Percentiles rank a stretch among this genome's conserved stretches.
phyloP scores from a whole-genome alignment of 2,797 vertebrate species.

The Diglossa cyanea region DNA sequence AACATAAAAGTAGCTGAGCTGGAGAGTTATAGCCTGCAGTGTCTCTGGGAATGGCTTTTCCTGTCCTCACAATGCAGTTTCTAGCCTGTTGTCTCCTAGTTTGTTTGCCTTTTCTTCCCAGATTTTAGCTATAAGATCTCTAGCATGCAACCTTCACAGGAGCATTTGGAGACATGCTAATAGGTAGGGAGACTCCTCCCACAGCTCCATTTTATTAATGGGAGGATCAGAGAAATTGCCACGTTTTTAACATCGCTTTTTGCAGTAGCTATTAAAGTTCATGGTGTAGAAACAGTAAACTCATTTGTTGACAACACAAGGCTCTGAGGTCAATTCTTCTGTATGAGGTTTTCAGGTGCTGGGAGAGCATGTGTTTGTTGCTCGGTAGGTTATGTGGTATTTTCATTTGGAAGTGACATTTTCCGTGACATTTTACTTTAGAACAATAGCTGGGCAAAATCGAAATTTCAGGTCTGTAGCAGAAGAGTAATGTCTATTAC shows the following conservation, averaged over 20 bases:
- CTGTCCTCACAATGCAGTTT: neutral
- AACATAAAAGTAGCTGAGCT: neutral
- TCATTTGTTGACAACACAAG: neutral
- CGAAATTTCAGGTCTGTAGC: neutral
- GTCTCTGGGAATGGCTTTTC: neutral
- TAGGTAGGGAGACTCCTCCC: neutral
- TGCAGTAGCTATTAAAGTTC: neutral
- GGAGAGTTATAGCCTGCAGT: neutral
- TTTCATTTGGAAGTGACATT: constrained; percentile 44
- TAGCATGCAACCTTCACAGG: neutral
- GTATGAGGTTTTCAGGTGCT: neutral
- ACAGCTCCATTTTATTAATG: neutral
- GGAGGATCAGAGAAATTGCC: neutral
- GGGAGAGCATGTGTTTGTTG: neutral
- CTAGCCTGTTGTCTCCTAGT: neutral
- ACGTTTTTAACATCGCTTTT: neutral
- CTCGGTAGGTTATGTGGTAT: neutral
- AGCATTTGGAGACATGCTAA: neutral
- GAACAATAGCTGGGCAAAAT: neutral
- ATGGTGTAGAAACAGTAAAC: neutral
- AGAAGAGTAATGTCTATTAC: neutral
- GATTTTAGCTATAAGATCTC: neutral
- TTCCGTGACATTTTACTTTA: constrained; percentile 8
- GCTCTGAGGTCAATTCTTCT: neutral
- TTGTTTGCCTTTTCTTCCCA: neutral